Conservation (phyloP, 2,888 invertebrate species). For the Pandemis heparana region DNA sequence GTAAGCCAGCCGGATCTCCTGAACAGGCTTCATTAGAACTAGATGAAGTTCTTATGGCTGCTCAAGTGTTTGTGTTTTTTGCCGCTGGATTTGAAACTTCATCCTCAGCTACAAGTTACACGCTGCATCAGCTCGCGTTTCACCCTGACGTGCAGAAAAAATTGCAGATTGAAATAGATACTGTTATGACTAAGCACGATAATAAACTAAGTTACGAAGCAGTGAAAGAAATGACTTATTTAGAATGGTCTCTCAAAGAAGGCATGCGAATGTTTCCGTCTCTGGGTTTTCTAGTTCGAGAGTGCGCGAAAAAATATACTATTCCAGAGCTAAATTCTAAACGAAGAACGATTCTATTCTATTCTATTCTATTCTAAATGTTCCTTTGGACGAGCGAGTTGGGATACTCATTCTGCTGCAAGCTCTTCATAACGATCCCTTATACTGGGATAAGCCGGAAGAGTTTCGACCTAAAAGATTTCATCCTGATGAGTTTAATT, state of each 20-base stretch:
- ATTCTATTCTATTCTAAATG: too few relatives aligned
- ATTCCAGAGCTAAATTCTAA: too few relatives aligned
- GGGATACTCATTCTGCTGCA: too few relatives aligned
- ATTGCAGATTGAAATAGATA: slow-evolving; percentile 43
- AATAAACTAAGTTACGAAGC: slow-evolving; percentile 36
- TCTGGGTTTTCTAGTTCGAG: neutral
- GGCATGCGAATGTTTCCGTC: slow-evolving; percentile 11
- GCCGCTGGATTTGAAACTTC: slow-evolving; percentile 40
- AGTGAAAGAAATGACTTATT: slow-evolving; percentile 32
- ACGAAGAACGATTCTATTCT: too few relatives aligned
- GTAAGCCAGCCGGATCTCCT: too few relatives aligned
- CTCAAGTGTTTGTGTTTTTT: slow-evolving; percentile 35
- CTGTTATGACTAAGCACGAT: slow-evolving; percentile 13
- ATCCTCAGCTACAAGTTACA: slow-evolving; percentile 32
- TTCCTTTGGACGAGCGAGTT: too few relatives aligned
- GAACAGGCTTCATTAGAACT: too few relatives aligned
- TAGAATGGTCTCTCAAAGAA: slow-evolving; percentile 28
- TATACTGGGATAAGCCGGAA: too few relatives aligned
- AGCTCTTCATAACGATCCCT: too few relatives aligned
- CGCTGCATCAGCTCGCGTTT: slow-evolving; percentile 42
- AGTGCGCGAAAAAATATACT: too few relatives aligned
- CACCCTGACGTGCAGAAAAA: slow-evolving; percentile 51
- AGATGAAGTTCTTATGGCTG: neutral
- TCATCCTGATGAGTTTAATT: too few relatives aligned
- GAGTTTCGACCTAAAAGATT: too few relatives aligned